Evolutionary conservation across 2,113 vertebrate species (phyloP).

Genomic region (Vombatus ursinus): DNA sequence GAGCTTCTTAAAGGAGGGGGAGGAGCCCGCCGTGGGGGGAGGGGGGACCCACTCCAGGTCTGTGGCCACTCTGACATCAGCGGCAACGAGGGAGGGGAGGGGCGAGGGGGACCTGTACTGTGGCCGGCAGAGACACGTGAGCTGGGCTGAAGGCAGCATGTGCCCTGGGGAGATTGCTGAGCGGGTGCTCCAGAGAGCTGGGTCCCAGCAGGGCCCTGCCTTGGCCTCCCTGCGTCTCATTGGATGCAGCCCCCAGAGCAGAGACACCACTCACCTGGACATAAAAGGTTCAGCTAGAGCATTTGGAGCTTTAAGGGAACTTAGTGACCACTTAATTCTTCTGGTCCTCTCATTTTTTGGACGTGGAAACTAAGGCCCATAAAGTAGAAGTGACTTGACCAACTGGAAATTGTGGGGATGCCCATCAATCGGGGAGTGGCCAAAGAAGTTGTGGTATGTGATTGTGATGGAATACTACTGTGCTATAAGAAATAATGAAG

Average conservation of each 20-base stretch:
- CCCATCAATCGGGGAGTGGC: too few relatives aligned
- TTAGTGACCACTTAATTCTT: neutral
- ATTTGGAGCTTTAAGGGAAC: neutral
- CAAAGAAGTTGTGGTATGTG: too few relatives aligned
- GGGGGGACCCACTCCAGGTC: neutral
- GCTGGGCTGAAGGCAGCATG: neutral
- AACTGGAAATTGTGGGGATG: too few relatives aligned
- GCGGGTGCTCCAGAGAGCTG: neutral
- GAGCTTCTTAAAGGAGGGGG: neutral
- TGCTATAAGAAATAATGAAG: too few relatives aligned
- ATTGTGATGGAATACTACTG: too few relatives aligned
- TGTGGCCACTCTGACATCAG: neutral
- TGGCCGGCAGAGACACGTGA: neutral
- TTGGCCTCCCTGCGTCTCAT: neutral
- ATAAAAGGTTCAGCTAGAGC: neutral
- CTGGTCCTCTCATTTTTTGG: neutral
- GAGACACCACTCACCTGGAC: neutral
- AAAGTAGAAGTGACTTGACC: neutral
- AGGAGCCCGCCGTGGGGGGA: neutral
- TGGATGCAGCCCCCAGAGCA: neutral
- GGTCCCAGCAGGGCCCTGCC: neutral
- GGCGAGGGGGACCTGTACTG: neutral
- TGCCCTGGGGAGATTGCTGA: neutral
- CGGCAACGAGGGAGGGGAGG: neutral
- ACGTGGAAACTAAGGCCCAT: neutral